Percentiles rank a stretch among this genome's conserved stretches.
Evolutionary conservation across 2,113 vertebrate species (phyloP).

Genomic region (Indri indri): DNA sequence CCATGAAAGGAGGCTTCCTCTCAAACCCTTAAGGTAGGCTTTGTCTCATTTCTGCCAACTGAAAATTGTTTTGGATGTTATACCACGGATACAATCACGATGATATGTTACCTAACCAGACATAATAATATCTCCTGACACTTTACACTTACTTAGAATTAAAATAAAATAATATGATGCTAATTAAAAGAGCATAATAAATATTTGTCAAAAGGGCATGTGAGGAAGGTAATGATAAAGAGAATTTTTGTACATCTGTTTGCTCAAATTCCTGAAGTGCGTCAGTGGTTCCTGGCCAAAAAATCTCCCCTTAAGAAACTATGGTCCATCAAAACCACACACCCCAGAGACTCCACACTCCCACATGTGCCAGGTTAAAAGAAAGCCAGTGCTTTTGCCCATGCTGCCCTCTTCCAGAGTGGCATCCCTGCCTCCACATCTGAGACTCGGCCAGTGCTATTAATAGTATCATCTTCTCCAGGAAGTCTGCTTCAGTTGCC

Average conservation of each 20-base stretch:
- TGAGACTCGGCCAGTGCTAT: neutral
- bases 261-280: neutral
- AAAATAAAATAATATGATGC: neutral
- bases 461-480: neutral
- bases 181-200: neutral
- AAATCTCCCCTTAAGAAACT: neutral
- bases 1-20: neutral
- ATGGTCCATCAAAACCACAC: neutral
- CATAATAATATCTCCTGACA: neutral
- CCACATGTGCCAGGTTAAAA: no score
- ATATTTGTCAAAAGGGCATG: neutral
- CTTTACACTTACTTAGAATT: neutral
- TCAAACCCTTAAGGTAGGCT: neutral
- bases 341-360: no score
- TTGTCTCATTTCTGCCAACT: neutral
- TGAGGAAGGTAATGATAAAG: neutral
- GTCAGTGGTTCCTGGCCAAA: neutral
- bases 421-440: neutral
- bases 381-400: neutral
- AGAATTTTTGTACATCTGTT: neutral
- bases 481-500: neutral
- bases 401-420: neutral
- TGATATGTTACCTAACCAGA: neutral
- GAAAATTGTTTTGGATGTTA: neutral
- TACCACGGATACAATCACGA: neutral